Percentiles rank a stretch among this genome's conserved stretches.
Conservation (phyloP, 2,797 vertebrate species). For the Protonibea diacanthus region DNA sequence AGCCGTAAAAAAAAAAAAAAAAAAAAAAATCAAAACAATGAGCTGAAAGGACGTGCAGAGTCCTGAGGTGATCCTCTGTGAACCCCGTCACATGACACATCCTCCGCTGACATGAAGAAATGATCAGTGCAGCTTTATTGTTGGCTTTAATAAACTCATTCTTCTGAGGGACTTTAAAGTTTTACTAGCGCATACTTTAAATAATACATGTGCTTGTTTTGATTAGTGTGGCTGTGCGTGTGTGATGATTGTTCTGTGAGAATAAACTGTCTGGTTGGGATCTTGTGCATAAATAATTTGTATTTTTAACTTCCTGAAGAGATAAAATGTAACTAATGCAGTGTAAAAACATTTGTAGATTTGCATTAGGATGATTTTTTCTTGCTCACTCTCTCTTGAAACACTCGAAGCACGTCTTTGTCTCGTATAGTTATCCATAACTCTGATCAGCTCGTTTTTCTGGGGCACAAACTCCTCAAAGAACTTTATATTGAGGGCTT, state of each 20-base stretch:
- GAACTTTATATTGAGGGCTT: background rate
- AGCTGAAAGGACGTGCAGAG: background rate
- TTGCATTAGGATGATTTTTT: background rate
- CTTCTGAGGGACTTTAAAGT: slow-evolving; percentile 8
- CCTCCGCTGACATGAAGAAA: slow-evolving; percentile 14
- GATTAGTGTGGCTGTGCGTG: background rate
- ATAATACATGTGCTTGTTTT: slow-evolving; percentile 21
- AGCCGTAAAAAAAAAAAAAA: background rate
- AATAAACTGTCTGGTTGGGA: background rate
- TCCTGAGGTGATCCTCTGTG: background rate
- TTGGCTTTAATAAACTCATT: slow-evolving; percentile 1
- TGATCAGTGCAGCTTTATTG: background rate
- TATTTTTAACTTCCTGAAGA: slow-evolving; percentile 1
- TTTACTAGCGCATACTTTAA: background rate
- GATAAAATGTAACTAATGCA: background rate
- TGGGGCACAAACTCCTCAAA: background rate
- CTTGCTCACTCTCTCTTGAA: background rate
- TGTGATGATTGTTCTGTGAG: background rate
- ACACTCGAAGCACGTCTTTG: background rate
- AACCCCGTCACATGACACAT: slow-evolving; percentile 5
- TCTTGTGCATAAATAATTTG: background rate
- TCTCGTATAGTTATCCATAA: background rate
- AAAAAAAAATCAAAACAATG: background rate
- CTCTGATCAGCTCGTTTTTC: background rate
- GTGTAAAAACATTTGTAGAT: background rate